Percentiles rank a stretch among this genome's conserved stretches.
Evolutionary conservation across 2,797 vertebrate species (phyloP).

Genomic region (Sebastes hopkinsi): DNA sequence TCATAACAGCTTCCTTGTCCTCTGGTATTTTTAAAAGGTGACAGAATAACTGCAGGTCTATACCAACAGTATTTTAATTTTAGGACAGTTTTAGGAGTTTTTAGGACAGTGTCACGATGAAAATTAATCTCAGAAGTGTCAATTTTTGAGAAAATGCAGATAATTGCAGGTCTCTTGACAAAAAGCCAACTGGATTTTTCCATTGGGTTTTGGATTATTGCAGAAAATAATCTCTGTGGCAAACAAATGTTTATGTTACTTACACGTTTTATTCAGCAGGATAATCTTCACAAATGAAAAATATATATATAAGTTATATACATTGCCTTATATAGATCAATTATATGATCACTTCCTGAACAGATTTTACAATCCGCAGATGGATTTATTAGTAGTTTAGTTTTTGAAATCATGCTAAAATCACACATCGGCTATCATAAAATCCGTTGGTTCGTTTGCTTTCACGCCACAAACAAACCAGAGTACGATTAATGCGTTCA

Average conservation of each 20-base stretch:
- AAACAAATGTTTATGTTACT: no score
- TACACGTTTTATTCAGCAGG: no score
- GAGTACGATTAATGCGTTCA: not conserved
- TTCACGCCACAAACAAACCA: not conserved
- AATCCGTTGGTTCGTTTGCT: not conserved
- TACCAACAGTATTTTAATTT: conserved; percentile 16
- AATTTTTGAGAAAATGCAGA: not conserved
- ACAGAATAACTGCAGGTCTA: conserved; percentile 19
- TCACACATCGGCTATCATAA: not conserved
- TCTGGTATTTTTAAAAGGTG: conserved; percentile 22
- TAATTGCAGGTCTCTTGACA: not conserved
- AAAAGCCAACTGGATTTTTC: no score
- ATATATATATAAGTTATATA: no score
- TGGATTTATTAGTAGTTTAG: not conserved
- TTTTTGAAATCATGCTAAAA: not conserved
- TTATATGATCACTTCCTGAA: not conserved
- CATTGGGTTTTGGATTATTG: no score
- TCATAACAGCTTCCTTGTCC: not conserved
- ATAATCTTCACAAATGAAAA: no score
- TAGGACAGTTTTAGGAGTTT: not conserved
- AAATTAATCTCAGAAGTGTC: not conserved
- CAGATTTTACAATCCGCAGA: not conserved
- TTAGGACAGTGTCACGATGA: not conserved
- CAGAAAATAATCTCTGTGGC: no score
- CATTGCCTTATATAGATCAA: no score